These are phyloP conservation scores for Macrobrachium rosenbergii DNA, from an alignment of 1,140 invertebrate genomes.

Conservation along the genomic window DNA sequence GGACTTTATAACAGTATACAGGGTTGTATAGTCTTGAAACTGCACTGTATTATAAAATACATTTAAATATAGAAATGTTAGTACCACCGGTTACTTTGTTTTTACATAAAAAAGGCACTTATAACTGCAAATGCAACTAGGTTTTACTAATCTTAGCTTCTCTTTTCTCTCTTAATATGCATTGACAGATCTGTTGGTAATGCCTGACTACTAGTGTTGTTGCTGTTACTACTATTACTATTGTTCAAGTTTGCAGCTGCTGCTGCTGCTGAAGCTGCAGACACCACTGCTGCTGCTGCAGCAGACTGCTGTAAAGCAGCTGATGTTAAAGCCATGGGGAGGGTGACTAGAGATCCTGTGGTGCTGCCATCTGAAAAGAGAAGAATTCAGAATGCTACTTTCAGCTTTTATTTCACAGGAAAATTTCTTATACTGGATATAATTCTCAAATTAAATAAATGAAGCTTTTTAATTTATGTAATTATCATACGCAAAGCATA, in stretches of 20 bases:
- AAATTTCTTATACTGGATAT: not conserved
- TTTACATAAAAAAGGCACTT: no score
- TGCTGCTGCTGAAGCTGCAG: slow-evolving; percentile 33
- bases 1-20: no score
- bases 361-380: slow-evolving; percentile 21
- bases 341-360: slow-evolving; percentile 39
- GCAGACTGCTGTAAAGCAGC: slow-evolving; percentile 52
- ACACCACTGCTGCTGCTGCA: slow-evolving; percentile 28
- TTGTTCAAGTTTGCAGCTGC: not conserved
- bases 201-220: slow-evolving; percentile 33
- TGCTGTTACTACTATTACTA: slow-evolving; percentile 28
- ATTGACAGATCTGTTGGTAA: slow-evolving; percentile 52
- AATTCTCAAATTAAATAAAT: not conserved
- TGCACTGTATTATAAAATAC: no score
- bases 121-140: no score
- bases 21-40: no score
- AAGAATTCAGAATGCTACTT: not conserved
- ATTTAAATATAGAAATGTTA: no score
- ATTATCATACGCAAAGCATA: not conserved
- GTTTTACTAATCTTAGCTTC: slow-evolving; percentile 7
- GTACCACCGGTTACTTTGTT: no score
- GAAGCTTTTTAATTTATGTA: not conserved
- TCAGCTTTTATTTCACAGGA: not conserved
- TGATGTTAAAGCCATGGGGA: slow-evolving; percentile 53
- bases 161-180: slow-evolving; percentile 54